Evolutionary conservation across 2,888 invertebrate genomes (phyloP).

Genomic region (Caenorhabditis plicata): DNA sequence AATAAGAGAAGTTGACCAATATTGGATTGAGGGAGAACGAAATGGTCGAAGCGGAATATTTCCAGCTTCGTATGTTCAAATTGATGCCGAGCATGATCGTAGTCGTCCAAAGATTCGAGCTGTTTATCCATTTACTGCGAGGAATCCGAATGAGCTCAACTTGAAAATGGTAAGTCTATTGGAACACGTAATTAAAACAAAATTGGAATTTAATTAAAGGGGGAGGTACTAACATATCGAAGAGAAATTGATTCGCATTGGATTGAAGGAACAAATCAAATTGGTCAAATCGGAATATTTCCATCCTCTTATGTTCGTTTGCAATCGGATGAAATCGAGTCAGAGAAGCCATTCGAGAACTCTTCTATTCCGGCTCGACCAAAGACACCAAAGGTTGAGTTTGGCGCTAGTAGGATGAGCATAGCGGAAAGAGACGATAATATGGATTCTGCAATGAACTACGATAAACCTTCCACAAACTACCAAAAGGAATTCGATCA

Average conservation of each 20-base stretch:
- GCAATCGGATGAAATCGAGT: conserved; percentile 1
- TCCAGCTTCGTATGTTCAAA: conserved; percentile 57
- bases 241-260: conserved; percentile 57
- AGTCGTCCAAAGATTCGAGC: conserved; percentile 40
- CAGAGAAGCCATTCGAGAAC: not conserved
- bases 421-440: too few species aligned
- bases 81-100: conserved; percentile 22
- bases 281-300: conserved; percentile 60
- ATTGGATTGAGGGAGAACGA: conserved; percentile 62
- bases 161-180: conserved; percentile 42
- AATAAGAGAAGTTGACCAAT: conserved; percentile 52
- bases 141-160: conserved; percentile 52
- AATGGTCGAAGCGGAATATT: conserved; percentile 59
- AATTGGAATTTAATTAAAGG: conserved; percentile 26
- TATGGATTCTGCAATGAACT: too few species aligned
- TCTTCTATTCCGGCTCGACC: conserved; percentile 38
- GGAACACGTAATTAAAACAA: not conserved
- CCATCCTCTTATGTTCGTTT: conserved; percentile 52
- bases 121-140: conserved; percentile 55
- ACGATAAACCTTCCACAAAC: too few species aligned
- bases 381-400: conserved; percentile 45
- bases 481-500: too few species aligned
- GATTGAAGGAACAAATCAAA: conserved; percentile 55
- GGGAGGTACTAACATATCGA: conserved; percentile 46
- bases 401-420: too few species aligned